Evolutionary conservation across 30 jellyfish, hydroid and myxozoan species (phyloP), one percentile per base, ranked within the genome.

Genomic region (Hydractinia echinata): DNA sequence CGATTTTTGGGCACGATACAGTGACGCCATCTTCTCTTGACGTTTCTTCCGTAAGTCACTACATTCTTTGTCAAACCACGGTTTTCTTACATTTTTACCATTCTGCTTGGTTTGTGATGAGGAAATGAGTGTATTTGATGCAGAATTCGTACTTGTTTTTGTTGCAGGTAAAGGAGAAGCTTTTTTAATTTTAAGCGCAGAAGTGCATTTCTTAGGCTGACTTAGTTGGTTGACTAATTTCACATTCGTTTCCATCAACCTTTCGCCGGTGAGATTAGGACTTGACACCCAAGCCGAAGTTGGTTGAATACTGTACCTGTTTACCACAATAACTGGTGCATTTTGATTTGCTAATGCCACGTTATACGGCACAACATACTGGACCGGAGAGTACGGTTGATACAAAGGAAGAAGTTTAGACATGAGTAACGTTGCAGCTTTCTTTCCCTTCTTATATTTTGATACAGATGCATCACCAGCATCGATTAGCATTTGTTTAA

Each of bases 41-140:
- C 74, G 74, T 64, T 64, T 64, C 39, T 64, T 64, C 19, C 74
- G 39, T 64, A 64, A 64, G 51, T 64, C 4, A n/a, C 19, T 2
- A 64, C 74, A 64, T 44, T 13, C 39, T 64, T 64, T 51, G 39
- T 64, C 74, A 64, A 64, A 64, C 74, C 74, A 64, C 8, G 74
- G 74, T 4, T 64, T 58, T 58, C 19, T 58, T 11, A 58, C 69
- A 58, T 58, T 64, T 51, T 64, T 64, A 44, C 39, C 39, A 30
- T 30, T 30, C 44, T 30, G 44, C 44, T 30, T 30, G 44, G 44
- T 30, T 30, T 30, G 44, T 30, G 44, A 30, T 30, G 44, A 30
- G 19, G 18, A 64, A 44, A n/a, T 64, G 39, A 44, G 51, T 64
- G 18, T 16, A 13, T 13, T 16, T 58, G 69, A 58, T 58, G 74